These are phyloP conservation scores for Sebastes hopkinsi DNA, from an alignment of 2,797 vertebrate species.

Conservation along the genomic window DNA sequence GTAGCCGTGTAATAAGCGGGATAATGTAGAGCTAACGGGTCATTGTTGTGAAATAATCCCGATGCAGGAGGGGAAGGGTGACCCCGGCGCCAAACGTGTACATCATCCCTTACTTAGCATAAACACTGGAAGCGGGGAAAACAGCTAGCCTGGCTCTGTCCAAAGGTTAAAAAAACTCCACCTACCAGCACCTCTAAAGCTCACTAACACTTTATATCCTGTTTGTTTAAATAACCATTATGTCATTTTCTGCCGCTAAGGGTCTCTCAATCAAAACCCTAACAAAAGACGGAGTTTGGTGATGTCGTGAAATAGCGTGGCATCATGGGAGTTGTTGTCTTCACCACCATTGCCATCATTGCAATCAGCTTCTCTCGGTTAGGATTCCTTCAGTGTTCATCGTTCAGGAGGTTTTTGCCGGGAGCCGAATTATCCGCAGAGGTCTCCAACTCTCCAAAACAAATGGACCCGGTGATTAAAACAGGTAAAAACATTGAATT, in stretches of 20 bases:
- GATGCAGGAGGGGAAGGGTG: no score
- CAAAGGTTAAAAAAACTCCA: not conserved
- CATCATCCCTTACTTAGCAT: not conserved
- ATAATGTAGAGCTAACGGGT: no score
- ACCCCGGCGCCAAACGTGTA: no score
- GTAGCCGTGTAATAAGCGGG: no score
- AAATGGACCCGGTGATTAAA: not conserved
- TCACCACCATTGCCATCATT: not conserved
- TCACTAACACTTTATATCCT: not conserved
- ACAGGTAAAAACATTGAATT: not conserved
- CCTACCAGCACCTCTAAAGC: not conserved
- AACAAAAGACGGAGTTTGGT: not conserved
- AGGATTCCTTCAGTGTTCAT: not conserved
- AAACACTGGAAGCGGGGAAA: not conserved
- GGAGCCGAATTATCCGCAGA: not conserved
- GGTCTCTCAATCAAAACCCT: not conserved
- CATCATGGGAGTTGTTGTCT: not conserved
- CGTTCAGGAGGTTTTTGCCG: not conserved
- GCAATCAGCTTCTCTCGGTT: not conserved
- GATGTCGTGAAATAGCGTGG: not conserved
- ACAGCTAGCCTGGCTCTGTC: not conserved
- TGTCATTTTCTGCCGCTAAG: not conserved
- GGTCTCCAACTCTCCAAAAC: not conserved
- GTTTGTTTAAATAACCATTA: not conserved
- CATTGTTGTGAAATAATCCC: no score